Evolutionary conservation across 2,113 vertebrate genomes (phyloP).

Genomic region (Pterophyllum scalare): DNA sequence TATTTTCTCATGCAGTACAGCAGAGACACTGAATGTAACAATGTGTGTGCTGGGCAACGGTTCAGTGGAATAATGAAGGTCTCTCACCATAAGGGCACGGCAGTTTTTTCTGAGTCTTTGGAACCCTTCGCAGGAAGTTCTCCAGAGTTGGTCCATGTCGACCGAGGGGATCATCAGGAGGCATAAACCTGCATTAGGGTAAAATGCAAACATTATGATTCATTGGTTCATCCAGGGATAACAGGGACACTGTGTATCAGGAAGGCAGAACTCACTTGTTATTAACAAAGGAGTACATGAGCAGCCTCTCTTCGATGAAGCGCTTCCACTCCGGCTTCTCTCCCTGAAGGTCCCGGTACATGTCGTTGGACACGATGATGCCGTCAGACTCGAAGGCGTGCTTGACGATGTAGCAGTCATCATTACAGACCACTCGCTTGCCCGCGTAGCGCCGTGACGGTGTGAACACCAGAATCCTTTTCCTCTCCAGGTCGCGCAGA

Average conservation of each 20-base stretch:
- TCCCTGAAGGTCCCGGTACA: constrained; percentile 91
- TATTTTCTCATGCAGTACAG: not conserved
- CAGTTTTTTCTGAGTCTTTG: constrained; percentile 84
- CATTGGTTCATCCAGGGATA: not conserved
- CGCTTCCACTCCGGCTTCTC: constrained; percentile 92
- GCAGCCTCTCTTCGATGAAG: constrained; percentile 92
- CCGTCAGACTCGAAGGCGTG: constrained; percentile 89
- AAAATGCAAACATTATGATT: not conserved
- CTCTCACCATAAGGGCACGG: constrained; percentile 92
- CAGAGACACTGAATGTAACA: too few relatives aligned
- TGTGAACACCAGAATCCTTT: constrained; percentile 93
- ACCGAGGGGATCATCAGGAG: constrained; percentile 94
- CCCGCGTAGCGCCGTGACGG: constrained; percentile 89
- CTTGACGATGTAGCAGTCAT: constrained; percentile 94
- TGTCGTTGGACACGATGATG: constrained; percentile 93
- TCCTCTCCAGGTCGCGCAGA: constrained; percentile 91
- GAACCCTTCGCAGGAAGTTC: constrained; percentile 90
- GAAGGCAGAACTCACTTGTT: constrained; percentile 85
- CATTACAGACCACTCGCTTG: constrained; percentile 93
- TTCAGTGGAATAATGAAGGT: not conserved
- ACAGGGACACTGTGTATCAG: not conserved
- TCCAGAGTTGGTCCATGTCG: constrained; percentile 92
- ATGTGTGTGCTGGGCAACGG: not conserved
- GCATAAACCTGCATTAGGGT: constrained; percentile 89
- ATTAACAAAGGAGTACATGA: constrained; percentile 98